These are phyloP conservation scores for Cardinalis cardinalis DNA, from an alignment of 2,113 vertebrate genomes.

Conservation along the genomic window DNA sequence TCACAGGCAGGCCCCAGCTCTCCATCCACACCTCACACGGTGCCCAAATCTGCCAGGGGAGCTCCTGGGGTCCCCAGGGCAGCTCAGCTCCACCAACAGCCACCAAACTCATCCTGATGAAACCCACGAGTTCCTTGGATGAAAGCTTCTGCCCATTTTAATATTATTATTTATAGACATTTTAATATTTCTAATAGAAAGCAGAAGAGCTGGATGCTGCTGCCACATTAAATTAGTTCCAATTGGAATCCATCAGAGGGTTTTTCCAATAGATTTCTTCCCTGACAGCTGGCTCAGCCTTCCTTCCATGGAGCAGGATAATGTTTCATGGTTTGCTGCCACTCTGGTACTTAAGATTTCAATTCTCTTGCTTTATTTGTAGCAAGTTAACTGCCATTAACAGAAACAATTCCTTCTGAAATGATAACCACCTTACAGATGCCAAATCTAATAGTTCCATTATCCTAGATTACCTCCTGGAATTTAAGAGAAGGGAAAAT, in stretches of 20 bases:
- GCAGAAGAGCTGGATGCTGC: background rate
- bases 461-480: conserved; percentile 37
- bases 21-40: background rate
- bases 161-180: conserved; percentile 14
- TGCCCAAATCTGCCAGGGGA: background rate
- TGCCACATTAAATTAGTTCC: conserved; percentile 9
- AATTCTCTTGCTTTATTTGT: conserved; percentile 44
- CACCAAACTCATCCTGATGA: background rate
- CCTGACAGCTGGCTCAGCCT: conserved; percentile 12
- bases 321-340: conserved; percentile 31
- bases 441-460: conserved; percentile 65
- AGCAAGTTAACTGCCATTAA: conserved; percentile 36
- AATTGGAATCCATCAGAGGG: background rate
- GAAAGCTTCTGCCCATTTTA: background rate
- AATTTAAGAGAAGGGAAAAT: conserved; percentile 41
- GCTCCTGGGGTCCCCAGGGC: background rate
- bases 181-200: background rate
- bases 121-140: background rate
- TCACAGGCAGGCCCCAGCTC: background rate
- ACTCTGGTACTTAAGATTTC: background rate
- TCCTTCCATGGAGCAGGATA: background rate
- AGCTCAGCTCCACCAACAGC: background rate
- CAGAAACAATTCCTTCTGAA: conserved; percentile 60
- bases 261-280: conserved; percentile 12
- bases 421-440: conserved; percentile 50